Conservation (phyloP, 23 tunicate species). For the Halocynthia roretzi region DNA sequence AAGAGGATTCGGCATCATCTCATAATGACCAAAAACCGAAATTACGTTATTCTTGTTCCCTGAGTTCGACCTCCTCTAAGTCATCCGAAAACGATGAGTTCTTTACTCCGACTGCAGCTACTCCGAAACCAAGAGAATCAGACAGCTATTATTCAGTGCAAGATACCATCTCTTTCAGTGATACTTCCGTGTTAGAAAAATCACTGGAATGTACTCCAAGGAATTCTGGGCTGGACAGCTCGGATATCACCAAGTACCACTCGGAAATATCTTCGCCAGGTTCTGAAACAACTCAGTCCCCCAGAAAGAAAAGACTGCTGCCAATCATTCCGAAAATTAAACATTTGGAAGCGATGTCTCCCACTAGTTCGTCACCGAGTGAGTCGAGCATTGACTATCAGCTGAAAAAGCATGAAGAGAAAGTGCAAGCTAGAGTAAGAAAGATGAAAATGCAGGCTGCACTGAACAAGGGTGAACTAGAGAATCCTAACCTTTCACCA, state of each 20-base stretch:
- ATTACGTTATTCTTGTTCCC: neutral
- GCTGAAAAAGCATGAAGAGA: constrained; percentile 15
- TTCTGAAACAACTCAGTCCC: constrained; percentile 16
- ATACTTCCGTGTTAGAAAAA: too few relatives aligned
- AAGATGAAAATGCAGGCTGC: constrained; percentile 8
- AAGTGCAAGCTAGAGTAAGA: constrained; percentile 12
- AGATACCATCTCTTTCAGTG: too few relatives aligned
- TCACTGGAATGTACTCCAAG: too few relatives aligned
- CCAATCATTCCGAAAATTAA: constrained; percentile 59
- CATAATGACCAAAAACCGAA: neutral
- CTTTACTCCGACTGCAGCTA: constrained; percentile 37
- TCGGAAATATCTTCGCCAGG: neutral
- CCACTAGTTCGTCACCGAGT: constrained; percentile 15
- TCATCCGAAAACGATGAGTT: constrained; percentile 28
- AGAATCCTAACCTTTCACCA: neutral
- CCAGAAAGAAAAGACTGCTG: constrained; percentile 21
- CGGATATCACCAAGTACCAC: constrained; percentile 1
- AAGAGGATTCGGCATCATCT: neutral
- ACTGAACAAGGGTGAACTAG: neutral
- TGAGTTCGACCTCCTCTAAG: neutral
- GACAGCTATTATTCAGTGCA: constrained; percentile 15
- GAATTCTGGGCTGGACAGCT: constrained; percentile 24
- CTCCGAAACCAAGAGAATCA: constrained; percentile 10
- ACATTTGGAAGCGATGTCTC: constrained; percentile 74
- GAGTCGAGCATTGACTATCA: constrained; percentile 4